Evolutionary conservation across 37 sponge, comb jelly and placozoan genomes (phyloP).

Genomic region (Petrosia ficiformis): DNA sequence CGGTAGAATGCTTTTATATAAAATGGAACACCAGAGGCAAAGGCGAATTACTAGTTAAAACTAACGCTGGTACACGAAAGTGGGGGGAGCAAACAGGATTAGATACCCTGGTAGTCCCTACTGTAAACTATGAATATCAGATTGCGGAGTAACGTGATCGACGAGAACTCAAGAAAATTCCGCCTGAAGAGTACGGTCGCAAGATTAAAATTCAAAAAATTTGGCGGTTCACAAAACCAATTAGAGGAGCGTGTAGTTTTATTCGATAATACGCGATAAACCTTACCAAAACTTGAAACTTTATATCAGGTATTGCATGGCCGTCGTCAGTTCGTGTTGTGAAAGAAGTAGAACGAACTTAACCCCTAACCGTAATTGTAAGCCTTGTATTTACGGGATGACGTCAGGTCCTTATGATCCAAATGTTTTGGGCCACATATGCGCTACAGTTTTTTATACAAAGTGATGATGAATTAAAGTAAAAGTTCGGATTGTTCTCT

Average conservation of each 20-base stretch:
- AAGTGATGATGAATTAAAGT: constrained; percentile 33
- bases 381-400: constrained; percentile 32
- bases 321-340: constrained; percentile 84
- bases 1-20: constrained; percentile 74
- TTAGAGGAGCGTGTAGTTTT: constrained; percentile 91
- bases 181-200: constrained; percentile 87
- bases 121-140: constrained; percentile 70
- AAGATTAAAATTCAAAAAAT: constrained; percentile 86
- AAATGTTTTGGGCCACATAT: constrained; percentile 79
- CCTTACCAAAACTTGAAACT: constrained; percentile 79
- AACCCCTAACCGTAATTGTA: constrained; percentile 37
- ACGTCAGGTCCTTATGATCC: constrained; percentile 86
- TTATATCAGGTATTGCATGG: constrained; percentile 83
- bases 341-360: constrained; percentile 67
- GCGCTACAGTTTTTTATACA: constrained; percentile 80
- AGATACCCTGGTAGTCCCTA: constrained; percentile 85
- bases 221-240: constrained; percentile 86
- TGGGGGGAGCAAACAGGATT: constrained; percentile 83
- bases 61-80: constrained; percentile 71
- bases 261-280: constrained; percentile 81
- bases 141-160: constrained; percentile 2
- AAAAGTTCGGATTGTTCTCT: constrained; percentile 46
- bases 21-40: constrained; percentile 66
- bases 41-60: constrained; percentile 61
- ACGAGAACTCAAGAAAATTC: constrained; percentile 46